Conservation (phyloP, 2,888 invertebrate genomes). For the Bellardia pandia region DNA sequence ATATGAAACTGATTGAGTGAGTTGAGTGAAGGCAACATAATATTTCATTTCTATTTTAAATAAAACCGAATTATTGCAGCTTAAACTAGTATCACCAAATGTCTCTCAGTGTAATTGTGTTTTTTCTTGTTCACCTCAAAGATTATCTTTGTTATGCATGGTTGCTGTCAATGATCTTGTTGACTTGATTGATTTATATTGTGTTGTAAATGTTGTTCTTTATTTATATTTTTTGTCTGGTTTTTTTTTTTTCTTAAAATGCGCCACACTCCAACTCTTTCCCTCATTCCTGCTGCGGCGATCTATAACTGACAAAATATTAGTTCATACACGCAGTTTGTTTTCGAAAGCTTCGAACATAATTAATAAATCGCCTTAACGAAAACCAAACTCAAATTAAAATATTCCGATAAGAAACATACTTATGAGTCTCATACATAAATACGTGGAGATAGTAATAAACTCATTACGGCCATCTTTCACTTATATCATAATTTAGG, state of each 20-base stretch:
- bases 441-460: constrained; percentile 55
- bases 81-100: too few relatives aligned
- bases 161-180: constrained; percentile 83
- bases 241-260: constrained; percentile 2
- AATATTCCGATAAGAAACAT: constrained; percentile 45
- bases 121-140: constrained; percentile 33
- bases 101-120: constrained; percentile 37
- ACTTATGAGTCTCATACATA: not conserved
- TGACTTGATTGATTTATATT: constrained; percentile 82
- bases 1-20: too few relatives aligned
- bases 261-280: constrained; percentile 26
- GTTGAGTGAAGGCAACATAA: too few relatives aligned
- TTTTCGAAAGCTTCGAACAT: constrained; percentile 26
- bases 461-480: constrained; percentile 69
- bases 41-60: too few relatives aligned
- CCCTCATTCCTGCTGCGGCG: not conserved
- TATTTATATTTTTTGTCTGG: constrained; percentile 32
- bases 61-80: too few relatives aligned
- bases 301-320: constrained; percentile 65
- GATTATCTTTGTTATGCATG: constrained; percentile 74
- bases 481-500: constrained; percentile 58
- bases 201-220: constrained; percentile 77
- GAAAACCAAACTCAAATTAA: constrained; percentile 56
- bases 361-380: constrained; percentile 79
- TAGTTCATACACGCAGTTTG: constrained; percentile 36